Evolutionary conservation across 2,888 invertebrate species (phyloP).

Genomic region (Schizotus pectinicornis): DNA sequence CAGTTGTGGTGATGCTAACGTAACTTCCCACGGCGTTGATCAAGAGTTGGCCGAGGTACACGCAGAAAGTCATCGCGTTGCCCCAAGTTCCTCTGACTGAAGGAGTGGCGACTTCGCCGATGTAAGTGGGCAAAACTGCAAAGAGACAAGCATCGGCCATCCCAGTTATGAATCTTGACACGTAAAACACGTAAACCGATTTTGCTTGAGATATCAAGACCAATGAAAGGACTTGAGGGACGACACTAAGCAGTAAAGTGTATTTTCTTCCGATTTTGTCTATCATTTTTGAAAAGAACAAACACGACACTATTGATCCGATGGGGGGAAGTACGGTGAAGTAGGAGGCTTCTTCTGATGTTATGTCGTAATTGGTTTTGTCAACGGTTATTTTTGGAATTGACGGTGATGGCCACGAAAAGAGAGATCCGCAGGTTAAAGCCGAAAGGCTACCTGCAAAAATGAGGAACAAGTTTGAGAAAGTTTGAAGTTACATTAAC

Average conservation of each 20-base stretch:
- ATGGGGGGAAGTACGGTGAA: constrained; percentile 48
- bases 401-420: constrained; percentile 51
- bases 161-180: constrained; percentile 44
- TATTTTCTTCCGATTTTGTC: constrained; percentile 40
- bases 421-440: constrained; percentile 39
- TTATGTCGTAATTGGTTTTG: constrained; percentile 43
- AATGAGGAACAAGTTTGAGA: background rate
- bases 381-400: constrained; percentile 46
- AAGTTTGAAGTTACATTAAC: background rate
- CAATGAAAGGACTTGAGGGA: constrained; percentile 44
- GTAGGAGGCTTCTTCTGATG: constrained; percentile 49
- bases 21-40: constrained; percentile 64
- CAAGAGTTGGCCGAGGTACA: constrained; percentile 43
- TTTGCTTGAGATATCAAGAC: constrained; percentile 38
- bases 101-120: constrained; percentile 47
- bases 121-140: constrained; percentile 43
- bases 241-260: constrained; percentile 36
- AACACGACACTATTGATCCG: constrained; percentile 16
- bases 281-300: constrained; percentile 27
- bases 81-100: constrained; percentile 49
- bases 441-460: constrained; percentile 26
- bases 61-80: constrained; percentile 39
- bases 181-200: constrained; percentile 45
- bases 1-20: constrained; percentile 61
- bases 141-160: constrained; percentile 45